A percentile compares a stretch with the other conserved stretches of the same genome.
Conservation (phyloP, 2,888 invertebrate species). For the Acanthoscelides obtectus region DNA sequence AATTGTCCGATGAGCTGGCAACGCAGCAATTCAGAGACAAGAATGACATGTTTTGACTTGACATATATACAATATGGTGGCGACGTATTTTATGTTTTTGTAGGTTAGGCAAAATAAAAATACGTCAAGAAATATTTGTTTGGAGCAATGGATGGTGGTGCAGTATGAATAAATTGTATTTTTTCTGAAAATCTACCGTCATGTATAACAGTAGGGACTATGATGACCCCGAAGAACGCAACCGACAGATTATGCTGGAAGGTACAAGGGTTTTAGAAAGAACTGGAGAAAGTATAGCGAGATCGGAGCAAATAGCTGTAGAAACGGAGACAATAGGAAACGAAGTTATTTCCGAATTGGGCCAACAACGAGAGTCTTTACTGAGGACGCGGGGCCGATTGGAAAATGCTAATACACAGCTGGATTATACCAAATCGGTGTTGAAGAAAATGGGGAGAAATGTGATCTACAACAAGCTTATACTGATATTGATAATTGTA, state of each 20-base stretch:
- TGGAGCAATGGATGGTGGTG: too few species aligned
- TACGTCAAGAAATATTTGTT: too few species aligned
- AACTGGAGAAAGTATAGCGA: slow-evolving; percentile 59
- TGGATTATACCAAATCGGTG: slow-evolving; percentile 60
- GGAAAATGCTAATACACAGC: slow-evolving; percentile 65
- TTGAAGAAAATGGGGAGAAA: slow-evolving; percentile 63
- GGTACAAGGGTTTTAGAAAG: slow-evolving; percentile 55
- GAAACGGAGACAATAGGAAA: slow-evolving; percentile 78
- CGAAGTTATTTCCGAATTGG: slow-evolving; percentile 71
- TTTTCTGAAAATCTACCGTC: too few species aligned
- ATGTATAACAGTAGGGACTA: not conserved
- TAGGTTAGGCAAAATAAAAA: too few species aligned
- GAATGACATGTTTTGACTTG: too few species aligned
- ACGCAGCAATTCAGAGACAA: too few species aligned
- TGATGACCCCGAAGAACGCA: slow-evolving; percentile 52
- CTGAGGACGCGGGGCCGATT: slow-evolving; percentile 62
- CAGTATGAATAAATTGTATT: too few species aligned
- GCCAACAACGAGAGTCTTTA: slow-evolving; percentile 70
- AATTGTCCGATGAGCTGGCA: too few species aligned
- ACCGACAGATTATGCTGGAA: slow-evolving; percentile 55
- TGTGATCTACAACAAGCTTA: slow-evolving; percentile 70
- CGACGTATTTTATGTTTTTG: too few species aligned
- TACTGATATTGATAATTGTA: slow-evolving; percentile 68
- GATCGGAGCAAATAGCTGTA: slow-evolving; percentile 65
- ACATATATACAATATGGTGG: too few species aligned